Base-by-base conservation (phyloP, 2,113 vertebrate species). In the Emberiza fucata region DNA sequence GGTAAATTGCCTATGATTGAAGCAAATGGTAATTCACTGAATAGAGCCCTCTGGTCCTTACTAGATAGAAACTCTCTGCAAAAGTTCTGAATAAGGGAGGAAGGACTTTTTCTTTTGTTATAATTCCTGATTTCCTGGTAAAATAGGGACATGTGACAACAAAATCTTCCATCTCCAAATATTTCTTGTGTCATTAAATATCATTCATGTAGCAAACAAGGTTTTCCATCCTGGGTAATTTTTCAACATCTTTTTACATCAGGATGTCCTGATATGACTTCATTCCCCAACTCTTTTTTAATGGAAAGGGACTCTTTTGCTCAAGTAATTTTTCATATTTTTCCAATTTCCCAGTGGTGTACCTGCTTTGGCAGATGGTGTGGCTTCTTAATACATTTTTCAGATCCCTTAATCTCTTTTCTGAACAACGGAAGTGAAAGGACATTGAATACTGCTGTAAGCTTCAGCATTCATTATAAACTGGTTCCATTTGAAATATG, bases 1-100 rank as follows among this genome's bases (percentile, higher is more conserved):
- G 60, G 80, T 71, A 96, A 95, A 96, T 84, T 96, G 69, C 64
- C 79, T 31, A 21, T 71, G 85, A 93, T 88, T 90, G 92, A 93
- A 95, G 94, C 51, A 95, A 96, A 90, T 64, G 53, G 61, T 80
- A 81, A 88, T 78, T 63, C 31, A 23, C 35, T 78, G 56, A 94
- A 93, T 57, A 86, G 72, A 88, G 56, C 44, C 56, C 82, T 77
- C 25, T 40, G 71, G 75, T 83, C 68, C 48, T 81, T 75, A 66
- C 37, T 37, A 42, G 66, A 54, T 45, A 71, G 48, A 88, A 91
- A 88, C 48, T 70, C 47, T 42, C 51, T 64, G 65, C 29, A 45
- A 7, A 93, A 96, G 53, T 88, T 82, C 76, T 84, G 56, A 90
- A 75, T 81, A 88, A 83, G 21, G 27, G 21, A 88, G 68, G n/a